Base-by-base conservation (phyloP, 2,113 vertebrate species). In the Hemiprocne comata region DNA sequence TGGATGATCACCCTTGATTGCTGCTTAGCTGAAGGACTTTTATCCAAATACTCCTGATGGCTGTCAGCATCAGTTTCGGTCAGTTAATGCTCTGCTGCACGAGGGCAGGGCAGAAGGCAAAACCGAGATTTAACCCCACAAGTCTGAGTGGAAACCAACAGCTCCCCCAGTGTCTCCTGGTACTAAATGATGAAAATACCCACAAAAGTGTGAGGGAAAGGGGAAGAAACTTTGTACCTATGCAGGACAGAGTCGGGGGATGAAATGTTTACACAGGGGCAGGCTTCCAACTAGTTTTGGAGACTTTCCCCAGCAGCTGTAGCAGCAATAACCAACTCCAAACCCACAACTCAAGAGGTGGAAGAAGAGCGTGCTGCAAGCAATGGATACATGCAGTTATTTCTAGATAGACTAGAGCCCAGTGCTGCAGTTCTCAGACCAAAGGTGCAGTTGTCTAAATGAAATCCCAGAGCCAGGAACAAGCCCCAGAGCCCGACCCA, bases 161-260 rank as follows among this genome's bases (percentile, higher is more conserved):
- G 19, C 4, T 77, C 42, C 28, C 26, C 20, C 23, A 21, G 42
- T 24, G 38, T 17, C 38, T 73, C 51, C 46, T 26, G 26, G 11
- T 3, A 17, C 36, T 24, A 13, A 79, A 57, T 5, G 11, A 31
- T 29, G 11, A 18, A 67, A 94, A 88, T 14, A n/a, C 19, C 13
- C 48, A 11, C 1, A 1, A 15, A 60, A 72, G 8, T 0, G 0
- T 18, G 36, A 19, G 40, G 53, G 42, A 67, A 75, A 72, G 18
- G 14, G 28, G 31, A 64, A 57, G 25, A 38, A 61, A 10, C 17
- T 16, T 18, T 26, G 29, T 12, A 10, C 11, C n/a, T 58, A 2
- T 3, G 18, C 60, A 44, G 34, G 53, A 44, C 33, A 53, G 42
- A 2, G 15, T 20, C 62, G 57, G 33, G 28, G 38, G 26, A 40